A percentile compares a stretch with the other conserved stretches of the same genome.
These are phyloP conservation scores for Paedocypris micromegethes DNA, from an alignment of 2,797 vertebrate genomes.

Conservation along the genomic window DNA sequence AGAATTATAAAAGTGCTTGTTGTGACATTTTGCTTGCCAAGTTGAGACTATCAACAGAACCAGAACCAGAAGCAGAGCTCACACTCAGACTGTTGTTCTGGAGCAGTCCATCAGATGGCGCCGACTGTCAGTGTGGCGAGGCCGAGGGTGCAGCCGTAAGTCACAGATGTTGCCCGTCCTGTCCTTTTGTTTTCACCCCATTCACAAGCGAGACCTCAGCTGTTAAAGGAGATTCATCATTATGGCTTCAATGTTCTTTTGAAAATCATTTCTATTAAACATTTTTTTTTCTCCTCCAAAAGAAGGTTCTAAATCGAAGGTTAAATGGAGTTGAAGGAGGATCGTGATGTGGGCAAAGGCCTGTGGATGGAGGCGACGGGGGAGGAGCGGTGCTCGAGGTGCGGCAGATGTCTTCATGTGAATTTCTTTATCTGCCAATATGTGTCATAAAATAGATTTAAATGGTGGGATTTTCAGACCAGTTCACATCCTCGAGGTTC, in stretches of 20 bases:
- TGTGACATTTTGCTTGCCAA: constrained; percentile 21
- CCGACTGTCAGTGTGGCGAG: constrained; percentile 39
- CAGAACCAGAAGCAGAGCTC: constrained; percentile 5
- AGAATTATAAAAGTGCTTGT: no score
- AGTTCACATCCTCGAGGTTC: no score
- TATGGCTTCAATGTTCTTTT: constrained; percentile 79
- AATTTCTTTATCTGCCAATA: no score
- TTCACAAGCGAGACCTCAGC: constrained; percentile 75
- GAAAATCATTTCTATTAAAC: constrained; percentile 80
- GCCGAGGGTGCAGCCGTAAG: constrained; percentile 48
- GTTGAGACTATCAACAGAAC: no score
- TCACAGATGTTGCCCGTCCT: constrained; percentile 75
- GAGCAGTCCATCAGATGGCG: constrained; percentile 63
- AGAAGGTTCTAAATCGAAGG: constrained; percentile 74
- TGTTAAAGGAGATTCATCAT: constrained; percentile 77
- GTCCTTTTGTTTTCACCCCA: constrained; percentile 68
- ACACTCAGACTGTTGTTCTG: constrained; percentile 36
- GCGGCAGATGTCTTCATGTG: constrained; percentile 15
- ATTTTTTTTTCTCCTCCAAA: constrained; percentile 62
- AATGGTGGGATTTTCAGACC: no score
- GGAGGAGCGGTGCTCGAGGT: not conserved
- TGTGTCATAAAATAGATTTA: no score
- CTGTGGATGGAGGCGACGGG: constrained; percentile 27
- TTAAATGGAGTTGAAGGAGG: constrained; percentile 70
- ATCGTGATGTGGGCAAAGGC: constrained; percentile 36